Evolutionary conservation across 35 echinoderm and acorn worm species (phyloP), one percentile per base, ranked within the genome.

Genomic region (Lytechinus variegatus): DNA sequence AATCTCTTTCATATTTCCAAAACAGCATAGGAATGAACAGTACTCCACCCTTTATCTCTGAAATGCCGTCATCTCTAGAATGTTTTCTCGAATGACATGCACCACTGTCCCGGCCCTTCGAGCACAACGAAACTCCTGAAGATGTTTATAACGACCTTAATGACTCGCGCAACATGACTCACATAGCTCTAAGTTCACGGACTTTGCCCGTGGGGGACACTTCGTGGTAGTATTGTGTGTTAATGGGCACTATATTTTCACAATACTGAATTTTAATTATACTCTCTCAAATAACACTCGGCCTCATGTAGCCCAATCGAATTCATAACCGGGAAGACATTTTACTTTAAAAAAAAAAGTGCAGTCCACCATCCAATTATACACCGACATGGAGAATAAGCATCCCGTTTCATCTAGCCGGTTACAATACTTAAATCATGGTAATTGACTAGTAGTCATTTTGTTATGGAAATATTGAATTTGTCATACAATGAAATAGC

Each of bases 241-340:
- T 79, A 79, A 79, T 79, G 19, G 66, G 66, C 19, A 79, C 66
- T 24, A 7, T 24, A 44, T 44, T 44, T 44, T 44, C 33, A 44
- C 33, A 24, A 79, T 79, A 58, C 9, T 10, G 9, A 58, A 79
- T 24, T 19, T 79, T 24, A 79, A n/a, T 79, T 79, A 24, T 79
- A 79, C 19, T 79, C 66, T 4, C 66, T 79, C 6, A 24, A 79
- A 79, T 79, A 79, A 79, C 24, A 79, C 14, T 16, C n/a, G 66
- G 66, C 66, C 66, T n/a, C 66, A 79, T 79, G 66, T 79, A 79
- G n/a, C 66, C 66, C n/a, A 79, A 79, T 79, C n/a, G n/a, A 79
- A 79, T 79, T 4, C 19, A 79, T 79, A 24, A n/a, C 66, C n/a
- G 66, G 6, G 66, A 79, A 24, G 19, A 79, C 66, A 79, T 79